Evolutionary conservation across 2,113 vertebrate genomes (phyloP).

Genomic region (Odontesthes bonariensis): DNA sequence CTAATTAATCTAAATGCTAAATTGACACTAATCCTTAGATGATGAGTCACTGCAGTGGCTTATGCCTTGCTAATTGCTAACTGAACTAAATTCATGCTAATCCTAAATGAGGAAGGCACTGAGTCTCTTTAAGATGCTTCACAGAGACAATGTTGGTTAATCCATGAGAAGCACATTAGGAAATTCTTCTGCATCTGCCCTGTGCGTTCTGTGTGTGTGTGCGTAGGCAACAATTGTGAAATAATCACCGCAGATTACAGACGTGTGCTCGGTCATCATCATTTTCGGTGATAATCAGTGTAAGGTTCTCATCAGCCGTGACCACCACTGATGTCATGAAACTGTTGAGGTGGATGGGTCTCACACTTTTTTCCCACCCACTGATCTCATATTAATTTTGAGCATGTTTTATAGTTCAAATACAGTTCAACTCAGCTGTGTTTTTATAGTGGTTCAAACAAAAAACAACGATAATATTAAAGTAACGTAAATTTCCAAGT

Average conservation of each 20-base stretch:
- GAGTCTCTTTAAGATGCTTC: slow-evolving; percentile 38
- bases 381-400: not conserved
- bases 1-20: slow-evolving; percentile 49
- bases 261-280: slow-evolving; percentile 33
- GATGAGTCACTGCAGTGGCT: slow-evolving; percentile 39
- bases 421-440: too few relatives aligned
- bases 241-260: slow-evolving; percentile 68
- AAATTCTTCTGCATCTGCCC: slow-evolving; percentile 53
- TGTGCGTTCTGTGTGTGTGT: not conserved
- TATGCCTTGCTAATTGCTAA: slow-evolving; percentile 44
- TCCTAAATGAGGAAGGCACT: slow-evolving; percentile 28
- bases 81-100: slow-evolving; percentile 53
- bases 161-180: slow-evolving; percentile 53
- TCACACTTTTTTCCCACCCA: not conserved
- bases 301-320: slow-evolving; percentile 35
- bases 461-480: too few relatives aligned
- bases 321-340: slow-evolving; percentile 27
- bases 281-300: slow-evolving; percentile 21
- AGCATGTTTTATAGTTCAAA: too few relatives aligned
- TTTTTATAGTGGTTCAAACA: too few relatives aligned
- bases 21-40: slow-evolving; percentile 46
- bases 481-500: too few relatives aligned
- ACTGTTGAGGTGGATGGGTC: not conserved
- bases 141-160: slow-evolving; percentile 40
- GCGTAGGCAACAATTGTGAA: slow-evolving; percentile 30